Evolutionary conservation across 2,888 invertebrate species (phyloP), one percentile per base, ranked within the genome.

Genomic region (Hypsopygia costalis): DNA sequence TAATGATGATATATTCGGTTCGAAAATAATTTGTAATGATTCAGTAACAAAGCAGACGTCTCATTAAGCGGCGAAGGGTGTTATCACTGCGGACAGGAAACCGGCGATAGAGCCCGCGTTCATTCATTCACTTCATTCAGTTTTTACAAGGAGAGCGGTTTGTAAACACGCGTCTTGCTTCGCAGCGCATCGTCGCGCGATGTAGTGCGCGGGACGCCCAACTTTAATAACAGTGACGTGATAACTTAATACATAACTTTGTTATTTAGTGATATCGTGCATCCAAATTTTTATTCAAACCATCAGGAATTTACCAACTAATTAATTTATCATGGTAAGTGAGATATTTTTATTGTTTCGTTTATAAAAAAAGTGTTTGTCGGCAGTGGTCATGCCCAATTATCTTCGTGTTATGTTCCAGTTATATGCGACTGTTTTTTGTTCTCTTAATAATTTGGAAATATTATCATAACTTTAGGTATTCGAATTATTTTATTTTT

Each of bases 81-180:
- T 77, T 82, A 83, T 82, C 81, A 70, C 58, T 53, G 53, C 48
- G 55, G 65, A 55, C 80, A 73, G 82, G 82, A 81, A 79, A 58
- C 62, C 44, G 51, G 45, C 59, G 75, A 72, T 77, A 76, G 58
- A 65, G 58, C 52, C 53, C 11, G 43, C 54, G 55, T 52, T 55
- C 69, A 67, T 73, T 78, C 78, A 81, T 81, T 81, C 81, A 81
- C 66, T 73, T 78, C 78, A 81, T 81, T 81, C 81, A 81, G 76
- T 81, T 75, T 75, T 72, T 71, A 74, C 63, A 66, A 65, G 62
- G 60, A 64, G 56, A 57, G 50, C 64, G 66, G 51, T 63, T 67
- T 64, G 73, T 69, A 58, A 65, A 70, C 78, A 79, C 79, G 77
- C 60, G 58, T 64, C 51, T 43, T 47, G 46, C 20, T n/a, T 16